Conservation (phyloP, 2,888 invertebrate species). For the Lepidocyrtoides sp. region DNA sequence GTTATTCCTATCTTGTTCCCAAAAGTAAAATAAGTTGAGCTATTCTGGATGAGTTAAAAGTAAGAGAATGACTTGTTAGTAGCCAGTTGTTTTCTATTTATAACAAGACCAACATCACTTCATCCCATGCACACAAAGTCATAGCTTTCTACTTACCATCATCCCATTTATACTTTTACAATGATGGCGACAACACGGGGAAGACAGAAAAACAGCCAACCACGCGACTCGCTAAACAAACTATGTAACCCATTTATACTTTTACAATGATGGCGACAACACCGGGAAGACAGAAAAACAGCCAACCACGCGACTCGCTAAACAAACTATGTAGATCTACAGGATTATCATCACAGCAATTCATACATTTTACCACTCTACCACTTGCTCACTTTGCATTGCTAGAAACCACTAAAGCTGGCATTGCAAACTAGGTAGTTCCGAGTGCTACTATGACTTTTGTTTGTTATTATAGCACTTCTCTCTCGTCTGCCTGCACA, state of each 20-base stretch:
- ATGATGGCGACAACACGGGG: background rate
- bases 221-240: conserved; percentile 32
- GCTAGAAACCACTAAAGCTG: background rate
- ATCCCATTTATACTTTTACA: background rate
- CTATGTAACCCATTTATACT: background rate
- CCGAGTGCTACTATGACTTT: background rate
- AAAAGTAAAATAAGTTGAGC: conserved; percentile 75
- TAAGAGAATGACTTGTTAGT: conserved; percentile 69
- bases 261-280: background rate
- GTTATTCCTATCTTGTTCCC: conserved; percentile 68
- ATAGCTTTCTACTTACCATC: background rate
- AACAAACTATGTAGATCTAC: background rate
- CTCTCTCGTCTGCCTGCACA: background rate
- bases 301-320: conserved; percentile 22
- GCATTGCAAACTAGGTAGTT: background rate
- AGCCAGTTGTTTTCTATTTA: conserved; percentile 73
- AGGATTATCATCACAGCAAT: conserved; percentile 54
- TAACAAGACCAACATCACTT: conserved; percentile 68
- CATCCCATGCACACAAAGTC: background rate
- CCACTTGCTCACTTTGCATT: background rate
- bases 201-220: conserved; percentile 2
- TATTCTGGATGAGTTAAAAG: conserved; percentile 75
- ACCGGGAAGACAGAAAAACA: background rate
- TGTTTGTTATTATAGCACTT: background rate
- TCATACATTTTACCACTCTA: conserved; percentile 32